Base-by-base conservation (phyloP, 1,140 invertebrate genomes). In the Bombus turneri region DNA sequence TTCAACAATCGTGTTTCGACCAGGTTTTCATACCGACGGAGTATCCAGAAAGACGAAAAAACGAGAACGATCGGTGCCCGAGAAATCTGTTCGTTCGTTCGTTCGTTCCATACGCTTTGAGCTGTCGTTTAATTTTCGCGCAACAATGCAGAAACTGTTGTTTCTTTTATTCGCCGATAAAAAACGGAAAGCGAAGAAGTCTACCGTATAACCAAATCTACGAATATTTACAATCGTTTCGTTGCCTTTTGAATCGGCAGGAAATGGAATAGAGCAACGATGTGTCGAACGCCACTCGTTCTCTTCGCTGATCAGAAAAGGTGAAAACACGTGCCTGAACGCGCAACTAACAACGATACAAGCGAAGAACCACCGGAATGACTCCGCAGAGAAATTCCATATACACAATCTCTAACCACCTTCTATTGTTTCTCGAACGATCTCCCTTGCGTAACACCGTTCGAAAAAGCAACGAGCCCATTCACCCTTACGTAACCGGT, bases 391-490 rank as follows among this genome's bases (percentile, higher is more conserved):
- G 59, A 34, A 71, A 71, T 72, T 66, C 13, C 31, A 25, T 4
- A 37, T 43, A 28, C 25, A 18, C 31, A 2, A 73, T 75, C 13
- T 47, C 47, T 18, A 18, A 47, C 15, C 47, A 47, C 47, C 47
- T 25, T 8, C 15, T 39, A 53, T 83, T 74, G 69, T 82, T 74
- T 10, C 31, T 39, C 31, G 0, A 31, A 5, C 39, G 3, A 43
- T 39, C 47, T 53, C 2, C 22, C 37, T 85, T 81, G 57, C 37
- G 82, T 37, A 85, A 88, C 31, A 18, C 64, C 43, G 81, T 85
- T 81, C 69, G 85, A 85, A 88, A 81, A 66, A 88, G 62, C 66
- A 85, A 71, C 62, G n/a, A 25, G 22, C 25, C 41, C 73, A 2
- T 75, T 75, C 73, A 75, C 73, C 43, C 41, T 79, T 68, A 68